phyloP scores from a whole-genome alignment of 1,140 invertebrate species.

The Drosophila novamexicana region DNA sequence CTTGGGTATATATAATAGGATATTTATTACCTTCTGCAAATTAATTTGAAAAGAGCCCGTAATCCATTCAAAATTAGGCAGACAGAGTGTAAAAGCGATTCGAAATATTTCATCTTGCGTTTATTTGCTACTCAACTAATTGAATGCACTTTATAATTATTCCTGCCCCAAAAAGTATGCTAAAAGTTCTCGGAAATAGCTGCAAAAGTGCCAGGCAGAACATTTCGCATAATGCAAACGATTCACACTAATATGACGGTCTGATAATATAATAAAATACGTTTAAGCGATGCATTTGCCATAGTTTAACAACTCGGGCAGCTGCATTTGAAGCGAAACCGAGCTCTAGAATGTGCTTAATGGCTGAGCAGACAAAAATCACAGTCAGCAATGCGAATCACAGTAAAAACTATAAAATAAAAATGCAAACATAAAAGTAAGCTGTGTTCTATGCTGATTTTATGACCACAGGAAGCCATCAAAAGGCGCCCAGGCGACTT shows the following conservation, averaged over 20 bases:
- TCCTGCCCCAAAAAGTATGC: constrained; percentile 6
- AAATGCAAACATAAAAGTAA: constrained; percentile 28
- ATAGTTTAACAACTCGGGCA: neutral
- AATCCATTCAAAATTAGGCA: neutral
- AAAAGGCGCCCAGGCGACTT: constrained; percentile 17
- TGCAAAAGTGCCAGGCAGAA: neutral
- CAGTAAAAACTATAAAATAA: constrained; percentile 26
- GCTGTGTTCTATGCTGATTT: constrained; percentile 40
- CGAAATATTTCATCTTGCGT: no score
- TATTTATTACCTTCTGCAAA: neutral
- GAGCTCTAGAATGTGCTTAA: neutral
- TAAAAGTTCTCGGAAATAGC: constrained; percentile 1
- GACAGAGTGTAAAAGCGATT: no score
- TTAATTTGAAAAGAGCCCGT: neutral
- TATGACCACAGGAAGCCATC: constrained; percentile 28
- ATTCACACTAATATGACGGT: neutral
- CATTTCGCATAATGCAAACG: neutral
- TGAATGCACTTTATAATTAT: neutral
- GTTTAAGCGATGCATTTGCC: neutral
- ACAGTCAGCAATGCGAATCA: constrained; percentile 4
- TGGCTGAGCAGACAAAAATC: neutral
- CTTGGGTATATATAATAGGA: neutral
- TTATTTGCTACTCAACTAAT: neutral
- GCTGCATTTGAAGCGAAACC: neutral
- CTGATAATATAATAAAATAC: neutral